A percentile compares a stretch with the other conserved stretches of the same genome.
phyloP scores from a whole-genome alignment of 2,113 vertebrate genomes.

The Leptodactylus fuscus region DNA sequence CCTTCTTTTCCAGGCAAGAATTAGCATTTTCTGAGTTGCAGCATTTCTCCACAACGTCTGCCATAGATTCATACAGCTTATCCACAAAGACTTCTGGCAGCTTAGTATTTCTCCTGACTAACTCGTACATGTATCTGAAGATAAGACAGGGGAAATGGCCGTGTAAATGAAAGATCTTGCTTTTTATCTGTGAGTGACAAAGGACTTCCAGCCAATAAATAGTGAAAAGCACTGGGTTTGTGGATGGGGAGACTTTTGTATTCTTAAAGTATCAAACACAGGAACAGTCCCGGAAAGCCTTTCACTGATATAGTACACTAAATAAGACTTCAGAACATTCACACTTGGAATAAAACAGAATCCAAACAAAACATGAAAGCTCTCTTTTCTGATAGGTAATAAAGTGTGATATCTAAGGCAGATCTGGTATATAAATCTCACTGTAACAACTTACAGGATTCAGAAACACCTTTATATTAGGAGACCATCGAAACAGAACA shows the following conservation, averaged over 20 bases:
- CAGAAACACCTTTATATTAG: too few relatives aligned
- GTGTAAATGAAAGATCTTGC: neutral
- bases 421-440: too few relatives aligned
- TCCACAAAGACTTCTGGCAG: conserved; percentile 69
- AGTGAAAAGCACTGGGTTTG: neutral
- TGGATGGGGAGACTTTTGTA: neutral
- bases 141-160: neutral
- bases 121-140: conserved; percentile 71
- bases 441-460: too few relatives aligned
- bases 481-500: too few relatives aligned
- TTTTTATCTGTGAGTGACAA: conserved; percentile 23
- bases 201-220: neutral
- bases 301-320: neutral
- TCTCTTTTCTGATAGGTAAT: neutral
- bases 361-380: neutral
- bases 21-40: conserved; percentile 62
- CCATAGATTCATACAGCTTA: conserved; percentile 54
- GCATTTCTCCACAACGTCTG: conserved; percentile 59
- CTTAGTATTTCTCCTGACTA: conserved; percentile 63
- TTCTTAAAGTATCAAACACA: neutral
- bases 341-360: neutral
- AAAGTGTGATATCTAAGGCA: neutral
- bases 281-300: neutral
- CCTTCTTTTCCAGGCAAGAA: conserved; percentile 66
- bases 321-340: neutral